phyloP scores from a whole-genome alignment of 2,797 vertebrate species.

The Aratinga solstitialis region DNA sequence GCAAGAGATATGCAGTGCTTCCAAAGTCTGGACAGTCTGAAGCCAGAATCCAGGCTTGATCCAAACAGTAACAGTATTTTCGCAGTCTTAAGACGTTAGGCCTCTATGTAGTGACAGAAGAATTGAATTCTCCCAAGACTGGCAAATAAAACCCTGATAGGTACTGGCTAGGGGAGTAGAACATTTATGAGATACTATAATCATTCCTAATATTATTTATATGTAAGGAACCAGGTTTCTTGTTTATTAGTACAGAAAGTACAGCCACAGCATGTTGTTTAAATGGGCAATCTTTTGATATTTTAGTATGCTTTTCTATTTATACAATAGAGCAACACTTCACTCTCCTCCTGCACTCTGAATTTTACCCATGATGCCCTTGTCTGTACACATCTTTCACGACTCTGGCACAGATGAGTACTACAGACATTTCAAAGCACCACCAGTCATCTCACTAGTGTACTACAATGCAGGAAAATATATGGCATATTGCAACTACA shows the following conservation, averaged over 20 bases:
- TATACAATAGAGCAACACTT: not conserved
- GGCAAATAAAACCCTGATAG: not conserved
- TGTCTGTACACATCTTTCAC: not conserved
- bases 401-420: not conserved
- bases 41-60: not conserved
- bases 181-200: not conserved
- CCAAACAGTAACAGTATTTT: not conserved
- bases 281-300: not conserved
- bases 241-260: not conserved
- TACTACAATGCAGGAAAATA: not conserved
- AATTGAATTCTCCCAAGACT: not conserved
- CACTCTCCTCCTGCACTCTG: not conserved
- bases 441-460: not conserved
- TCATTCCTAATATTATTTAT: not conserved
- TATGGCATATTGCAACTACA: not conserved
- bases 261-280: not conserved
- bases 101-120: not conserved
- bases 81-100: not conserved
- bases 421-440: not conserved
- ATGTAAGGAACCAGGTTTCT: not conserved
- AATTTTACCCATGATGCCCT: not conserved
- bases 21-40: not conserved
- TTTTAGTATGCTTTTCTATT: constrained; percentile 1
- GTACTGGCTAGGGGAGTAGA: not conserved
- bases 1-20: not conserved